These are phyloP conservation scores for Neosilurus hyrtlii DNA, from an alignment of 2,797 vertebrate genomes.

Conservation along the genomic window DNA sequence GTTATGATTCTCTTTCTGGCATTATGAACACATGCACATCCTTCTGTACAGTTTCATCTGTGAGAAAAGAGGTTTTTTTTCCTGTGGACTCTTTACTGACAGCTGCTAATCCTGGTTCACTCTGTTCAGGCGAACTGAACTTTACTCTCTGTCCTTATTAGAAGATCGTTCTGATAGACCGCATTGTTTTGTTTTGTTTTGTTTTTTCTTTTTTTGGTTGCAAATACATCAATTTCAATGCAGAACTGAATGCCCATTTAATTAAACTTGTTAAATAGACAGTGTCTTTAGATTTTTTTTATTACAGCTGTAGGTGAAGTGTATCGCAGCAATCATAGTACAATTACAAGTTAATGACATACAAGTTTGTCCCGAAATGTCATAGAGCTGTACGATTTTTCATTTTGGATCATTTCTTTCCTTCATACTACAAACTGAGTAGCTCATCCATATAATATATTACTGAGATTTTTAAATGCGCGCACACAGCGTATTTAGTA, in stretches of 20 bases:
- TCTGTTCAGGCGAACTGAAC: constrained; percentile 23
- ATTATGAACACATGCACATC: constrained; percentile 25
- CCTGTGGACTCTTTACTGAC: constrained; percentile 20
- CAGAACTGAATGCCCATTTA: constrained; percentile 43
- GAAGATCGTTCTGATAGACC: constrained; percentile 18
- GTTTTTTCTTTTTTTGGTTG: neutral
- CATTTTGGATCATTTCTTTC: neutral
- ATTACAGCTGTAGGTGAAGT: neutral
- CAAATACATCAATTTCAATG: constrained; percentile 38
- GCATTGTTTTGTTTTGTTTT: neutral
- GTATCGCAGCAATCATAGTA: neutral
- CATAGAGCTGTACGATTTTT: neutral
- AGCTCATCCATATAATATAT: neutral
- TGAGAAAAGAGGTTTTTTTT: neutral
- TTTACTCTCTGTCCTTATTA: constrained; percentile 1
- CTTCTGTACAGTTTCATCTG: constrained; percentile 26
- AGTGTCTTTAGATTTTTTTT: neutral
- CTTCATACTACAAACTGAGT: neutral
- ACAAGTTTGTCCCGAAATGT: neutral
- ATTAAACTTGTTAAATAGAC: constrained; percentile 42
- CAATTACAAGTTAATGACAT: neutral
- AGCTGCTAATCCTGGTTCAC: constrained; percentile 41
- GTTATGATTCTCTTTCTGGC: neutral
- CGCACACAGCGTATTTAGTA: too few species aligned
- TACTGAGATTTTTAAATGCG: neutral